These are phyloP conservation scores for Beroe forskalii DNA, from an alignment of 37 sponge, comb jelly and placozoan species.

Conservation along the genomic window DNA sequence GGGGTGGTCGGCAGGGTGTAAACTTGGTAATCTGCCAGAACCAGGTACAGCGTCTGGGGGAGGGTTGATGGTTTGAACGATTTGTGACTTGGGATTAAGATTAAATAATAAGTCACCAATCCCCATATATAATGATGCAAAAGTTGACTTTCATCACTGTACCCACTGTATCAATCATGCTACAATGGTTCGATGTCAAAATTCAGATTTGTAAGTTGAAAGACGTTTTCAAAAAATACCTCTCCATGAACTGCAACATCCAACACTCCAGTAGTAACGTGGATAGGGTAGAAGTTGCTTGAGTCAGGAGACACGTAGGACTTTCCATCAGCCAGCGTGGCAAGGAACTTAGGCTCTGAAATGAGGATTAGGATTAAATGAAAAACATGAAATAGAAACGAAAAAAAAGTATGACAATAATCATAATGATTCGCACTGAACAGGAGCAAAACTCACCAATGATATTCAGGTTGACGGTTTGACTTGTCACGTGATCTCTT, in stretches of 20 bases:
- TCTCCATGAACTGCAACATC: constrained; percentile 14
- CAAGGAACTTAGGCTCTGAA: constrained; percentile 37
- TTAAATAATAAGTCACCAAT: no score
- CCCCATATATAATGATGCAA: no score
- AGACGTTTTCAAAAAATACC: no score
- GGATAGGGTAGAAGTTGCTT: neutral
- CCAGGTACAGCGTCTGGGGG: constrained; percentile 10
- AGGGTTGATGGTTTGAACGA: neutral
- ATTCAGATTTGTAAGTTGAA: no score
- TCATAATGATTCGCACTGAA: no score
- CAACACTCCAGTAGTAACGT: constrained; percentile 2
- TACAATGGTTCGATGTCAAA: no score
- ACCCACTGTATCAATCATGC: no score
- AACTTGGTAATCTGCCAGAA: constrained; percentile 40
- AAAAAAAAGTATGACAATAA: no score
- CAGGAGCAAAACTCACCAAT: no score
- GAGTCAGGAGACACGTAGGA: neutral
- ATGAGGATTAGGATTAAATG: neutral
- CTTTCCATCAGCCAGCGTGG: constrained; percentile 35
- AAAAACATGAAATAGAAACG: neutral
- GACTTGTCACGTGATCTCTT: neutral
- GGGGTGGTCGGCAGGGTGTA: constrained; percentile 5
- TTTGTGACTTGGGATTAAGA: no score
- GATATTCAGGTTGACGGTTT: neutral
- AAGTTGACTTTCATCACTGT: no score